Evolutionary conservation across 2,113 vertebrate species (phyloP), one percentile per base, ranked within the genome.

Genomic region (Dasypus novemcinctus): DNA sequence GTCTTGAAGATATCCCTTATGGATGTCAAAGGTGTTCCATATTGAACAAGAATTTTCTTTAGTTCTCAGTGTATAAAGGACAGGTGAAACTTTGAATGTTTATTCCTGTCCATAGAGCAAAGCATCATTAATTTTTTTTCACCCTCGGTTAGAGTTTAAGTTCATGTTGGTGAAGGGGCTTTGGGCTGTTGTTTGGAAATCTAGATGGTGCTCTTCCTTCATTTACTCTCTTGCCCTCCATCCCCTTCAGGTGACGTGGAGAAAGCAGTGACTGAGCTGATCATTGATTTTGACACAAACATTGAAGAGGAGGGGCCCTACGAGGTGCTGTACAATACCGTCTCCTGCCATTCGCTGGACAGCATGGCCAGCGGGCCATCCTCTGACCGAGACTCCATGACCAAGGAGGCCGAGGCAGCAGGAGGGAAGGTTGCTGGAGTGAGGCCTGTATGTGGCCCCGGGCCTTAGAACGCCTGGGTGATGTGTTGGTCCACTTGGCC

Each of bases 321-420:
- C 1, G 99, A 99, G 97, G 99, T 98, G 0, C 97, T 99, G 74
- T 99, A 98, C 96, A 99, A 99, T 4, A 99, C 99, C 7, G 99
- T 99, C 0, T 99, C 99, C 86, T 99, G 99, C 97, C 99, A 99
- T 94, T 99, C 99, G 2, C 94, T 99, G 97, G 99, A 99, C 98
- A 99, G 99, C 98, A 98, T 99, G 66, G 98, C 99, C 97, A 99
- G 99, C 0, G 99, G 99, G 59, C 99, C 98, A 36, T 99, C 99
- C 0, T 99, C 99, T 0, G 99, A 99, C 98, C 98, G 98, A 49
- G 99, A 99, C 68, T 99, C 99, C 0, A 94, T 97, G 74, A 98
- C 97, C 31, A 99, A 98, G 12, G 99, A 99, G 14, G 97, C 97
- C 0, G 99, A 99, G 61, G 90, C 96, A 0, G 7, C 72, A 0